Evolutionary conservation across 2,113 vertebrate genomes (phyloP).

Genomic region (Solea senegalensis): DNA sequence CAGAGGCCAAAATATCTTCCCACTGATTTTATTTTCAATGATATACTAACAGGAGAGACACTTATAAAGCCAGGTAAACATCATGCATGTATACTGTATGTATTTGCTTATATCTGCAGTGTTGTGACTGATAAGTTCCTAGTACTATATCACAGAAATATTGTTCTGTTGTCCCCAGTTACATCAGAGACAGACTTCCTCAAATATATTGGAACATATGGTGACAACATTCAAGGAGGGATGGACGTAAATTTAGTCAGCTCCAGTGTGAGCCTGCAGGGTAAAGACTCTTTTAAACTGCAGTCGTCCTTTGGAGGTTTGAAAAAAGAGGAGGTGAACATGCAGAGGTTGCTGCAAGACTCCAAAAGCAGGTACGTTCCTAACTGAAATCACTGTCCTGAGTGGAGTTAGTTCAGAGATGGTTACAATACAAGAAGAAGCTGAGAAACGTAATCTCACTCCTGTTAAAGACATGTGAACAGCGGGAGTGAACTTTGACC

Average conservation of each 20-base stretch:
- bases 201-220: constrained; percentile 86
- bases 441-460: neutral
- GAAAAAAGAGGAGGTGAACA: constrained; percentile 90
- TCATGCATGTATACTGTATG: neutral
- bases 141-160: neutral
- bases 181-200: constrained; percentile 88
- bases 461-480: neutral
- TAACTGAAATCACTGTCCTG: neutral
- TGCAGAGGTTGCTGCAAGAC: constrained; percentile 86
- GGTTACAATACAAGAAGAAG: neutral
- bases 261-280: constrained; percentile 74
- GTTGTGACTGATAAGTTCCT: neutral
- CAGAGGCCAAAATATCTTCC: constrained; percentile 89
- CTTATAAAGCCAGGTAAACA: constrained; percentile 86
- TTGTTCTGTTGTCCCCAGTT: constrained; percentile 75
- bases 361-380: constrained; percentile 76
- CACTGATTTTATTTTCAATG: constrained; percentile 85
- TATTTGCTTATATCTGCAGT: neutral
- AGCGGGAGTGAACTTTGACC: constrained; percentile 46
- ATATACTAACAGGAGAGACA: constrained; percentile 84
- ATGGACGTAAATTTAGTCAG: constrained; percentile 73
- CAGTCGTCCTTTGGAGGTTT: constrained; percentile 89
- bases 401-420: no score
- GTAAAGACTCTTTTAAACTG: constrained; percentile 82
- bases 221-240: constrained; percentile 75